Base-by-base conservation (phyloP, 2,113 vertebrate genomes). In the Nyctibius bracteatus region DNA sequence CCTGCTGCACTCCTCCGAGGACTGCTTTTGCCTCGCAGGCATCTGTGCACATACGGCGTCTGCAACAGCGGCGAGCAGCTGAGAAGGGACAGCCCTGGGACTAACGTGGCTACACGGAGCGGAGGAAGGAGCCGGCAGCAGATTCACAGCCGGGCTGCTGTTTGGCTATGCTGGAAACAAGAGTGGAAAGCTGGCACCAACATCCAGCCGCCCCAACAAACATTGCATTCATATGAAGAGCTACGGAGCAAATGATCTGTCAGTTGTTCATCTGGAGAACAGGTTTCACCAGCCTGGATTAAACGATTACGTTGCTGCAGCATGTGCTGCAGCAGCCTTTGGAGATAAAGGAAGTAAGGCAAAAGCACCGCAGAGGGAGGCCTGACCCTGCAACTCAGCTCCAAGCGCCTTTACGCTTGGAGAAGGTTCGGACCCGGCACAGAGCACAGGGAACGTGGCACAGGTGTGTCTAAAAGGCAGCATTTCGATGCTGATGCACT, bases 231-330 rank as follows among this genome's bases (percentile, higher is more conserved):
- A 90, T 85, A 79, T 31, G 90, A 73, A 77, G 91, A 66, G 91
- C 93, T 75, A 30, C 33, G 39, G 82, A 86, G 25, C 80, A 85
- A 96, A 86, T 33, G 96, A 94, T 96, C 90, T 33, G 65, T 85
- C 71, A 66, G 84, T 80, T 73, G 86, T 95, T 90, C 79, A 54
- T 83, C 95, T 80, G 77, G 86, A 85, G 94, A 96, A 94, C 81
- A 96, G 97, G 93, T 96, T 96, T 96, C 95, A 33, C 93, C 86
- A 90, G 97, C 84, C 66, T 73, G 96, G 92, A 97, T 98, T 93
- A 86, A 96, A 97, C 62, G 91, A 88, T 95, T 90, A 81, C 84
- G 54, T 97, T 97, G 96, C 96, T 54, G 19, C 96, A 97, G 97
- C 92, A 96, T 52, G 63, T 96, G 96, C 94, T 97, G 93, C 95